Conservation (phyloP, 2,888 invertebrate genomes). For the Glyphotaelius pellucidus region DNA sequence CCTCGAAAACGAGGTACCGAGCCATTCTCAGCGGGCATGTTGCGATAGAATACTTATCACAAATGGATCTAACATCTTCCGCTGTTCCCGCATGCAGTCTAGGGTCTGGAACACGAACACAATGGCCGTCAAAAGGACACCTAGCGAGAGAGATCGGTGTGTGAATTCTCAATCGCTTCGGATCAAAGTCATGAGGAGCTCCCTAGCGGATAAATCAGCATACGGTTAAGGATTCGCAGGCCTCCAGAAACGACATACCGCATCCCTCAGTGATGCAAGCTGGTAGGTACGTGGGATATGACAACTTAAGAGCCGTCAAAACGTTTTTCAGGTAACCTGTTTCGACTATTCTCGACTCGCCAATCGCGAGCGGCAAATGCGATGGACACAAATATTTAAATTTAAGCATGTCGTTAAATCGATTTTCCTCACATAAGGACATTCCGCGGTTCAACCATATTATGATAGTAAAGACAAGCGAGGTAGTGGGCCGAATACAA, state of each 20-base stretch:
- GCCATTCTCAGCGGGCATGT: slow-evolving; percentile 49
- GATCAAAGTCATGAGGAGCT: slow-evolving; percentile 53
- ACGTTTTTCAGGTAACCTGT: slow-evolving; percentile 57
- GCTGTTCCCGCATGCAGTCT: slow-evolving; percentile 33
- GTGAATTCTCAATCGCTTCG: slow-evolving; percentile 56
- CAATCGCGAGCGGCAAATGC: slow-evolving; percentile 38
- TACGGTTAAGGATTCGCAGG: slow-evolving; percentile 60
- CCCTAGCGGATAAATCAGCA: slow-evolving; percentile 64
- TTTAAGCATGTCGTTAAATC: slow-evolving; percentile 32
- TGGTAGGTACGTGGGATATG: slow-evolving; percentile 47
- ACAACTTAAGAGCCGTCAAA: slow-evolving; percentile 46
- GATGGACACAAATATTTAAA: slow-evolving; percentile 24
- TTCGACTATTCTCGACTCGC: slow-evolving; percentile 14
- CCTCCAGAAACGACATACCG: slow-evolving; percentile 19
- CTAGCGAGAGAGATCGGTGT: slow-evolving; percentile 49
- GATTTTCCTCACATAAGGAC: neutral
- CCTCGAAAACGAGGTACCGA: slow-evolving; percentile 38
- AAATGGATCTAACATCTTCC: slow-evolving; percentile 43
- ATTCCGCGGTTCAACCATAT: neutral
- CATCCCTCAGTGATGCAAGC: neutral
- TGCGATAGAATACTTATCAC: slow-evolving; percentile 45
- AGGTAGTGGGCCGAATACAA: neutral
- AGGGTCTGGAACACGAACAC: neutral
- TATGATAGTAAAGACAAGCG: slow-evolving; percentile 23
- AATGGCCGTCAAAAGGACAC: slow-evolving; percentile 53